phyloP scores from a whole-genome alignment of 2,113 vertebrate species.

The Lepisosteus oculatus region DNA sequence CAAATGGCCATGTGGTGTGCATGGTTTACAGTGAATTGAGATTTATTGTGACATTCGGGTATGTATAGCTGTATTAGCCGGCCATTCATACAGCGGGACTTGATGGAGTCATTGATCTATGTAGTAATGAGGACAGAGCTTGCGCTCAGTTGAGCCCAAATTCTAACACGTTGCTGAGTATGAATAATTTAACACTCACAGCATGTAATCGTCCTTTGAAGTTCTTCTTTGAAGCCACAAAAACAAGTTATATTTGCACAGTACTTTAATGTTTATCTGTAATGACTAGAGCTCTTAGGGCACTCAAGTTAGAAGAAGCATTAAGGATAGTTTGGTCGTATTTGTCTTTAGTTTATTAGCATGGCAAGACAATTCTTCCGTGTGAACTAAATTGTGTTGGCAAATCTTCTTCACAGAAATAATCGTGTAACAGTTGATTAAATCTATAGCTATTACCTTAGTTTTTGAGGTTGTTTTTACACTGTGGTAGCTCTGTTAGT shows the following conservation, averaged over 20 bases:
- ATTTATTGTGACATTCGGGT: conserved; percentile 30
- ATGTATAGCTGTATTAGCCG: conserved; percentile 19
- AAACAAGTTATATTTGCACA: conserved; percentile 61
- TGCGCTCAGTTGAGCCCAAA: conserved; percentile 39
- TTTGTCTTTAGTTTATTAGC: neutral
- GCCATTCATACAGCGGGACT: conserved; percentile 25
- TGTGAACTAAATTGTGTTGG: neutral
- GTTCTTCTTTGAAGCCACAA: conserved; percentile 59
- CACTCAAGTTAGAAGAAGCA: conserved; percentile 52
- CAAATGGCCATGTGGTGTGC: conserved; percentile 39
- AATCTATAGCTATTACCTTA: neutral
- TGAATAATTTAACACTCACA: conserved; percentile 68
- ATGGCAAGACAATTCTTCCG: neutral
- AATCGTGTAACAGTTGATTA: conserved; percentile 2
- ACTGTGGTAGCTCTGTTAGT: neutral
- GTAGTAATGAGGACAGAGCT: conserved; percentile 55
- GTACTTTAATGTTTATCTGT: conserved; percentile 67
- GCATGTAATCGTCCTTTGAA: conserved; percentile 61
- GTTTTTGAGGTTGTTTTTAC: neutral
- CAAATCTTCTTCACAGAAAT: neutral
- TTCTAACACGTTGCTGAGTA: conserved; percentile 53
- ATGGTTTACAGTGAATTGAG: conserved; percentile 49
- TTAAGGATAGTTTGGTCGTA: conserved; percentile 44
- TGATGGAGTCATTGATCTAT: conserved; percentile 50
- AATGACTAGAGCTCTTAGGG: conserved; percentile 62